A percentile compares a stretch with the other conserved stretches of the same genome.
Evolutionary conservation across 2,888 invertebrate species (phyloP).

Genomic region (Amiota minor): DNA sequence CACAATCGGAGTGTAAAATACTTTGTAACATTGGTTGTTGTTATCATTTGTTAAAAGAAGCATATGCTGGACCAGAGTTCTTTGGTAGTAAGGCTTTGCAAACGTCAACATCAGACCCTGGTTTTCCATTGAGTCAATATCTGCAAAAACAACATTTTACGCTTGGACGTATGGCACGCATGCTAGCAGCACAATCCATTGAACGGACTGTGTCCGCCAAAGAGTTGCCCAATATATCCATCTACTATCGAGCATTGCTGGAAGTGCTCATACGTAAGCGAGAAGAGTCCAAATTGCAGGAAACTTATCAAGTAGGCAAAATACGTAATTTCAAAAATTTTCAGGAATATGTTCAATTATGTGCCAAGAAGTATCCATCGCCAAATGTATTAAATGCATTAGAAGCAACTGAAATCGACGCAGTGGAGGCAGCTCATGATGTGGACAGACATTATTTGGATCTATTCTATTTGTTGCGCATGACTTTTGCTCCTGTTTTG

Average conservation of each 20-base stretch:
- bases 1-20: constrained; percentile 75
- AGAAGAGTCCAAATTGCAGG: constrained; percentile 68
- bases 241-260: constrained; percentile 85
- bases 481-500: constrained; percentile 84
- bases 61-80: constrained; percentile 70
- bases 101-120: constrained; percentile 67
- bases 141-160: constrained; percentile 75
- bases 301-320: constrained; percentile 77
- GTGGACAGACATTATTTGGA: constrained; percentile 77
- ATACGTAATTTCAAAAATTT: constrained; percentile 79
- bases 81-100: constrained; percentile 66
- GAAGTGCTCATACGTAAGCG: constrained; percentile 77
- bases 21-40: constrained; percentile 92
- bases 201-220: constrained; percentile 78
- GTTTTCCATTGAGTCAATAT: constrained; percentile 82
- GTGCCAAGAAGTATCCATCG: constrained; percentile 77
- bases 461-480: constrained; percentile 84
- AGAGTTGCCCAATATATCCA: constrained; percentile 77
- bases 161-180: constrained; percentile 85
- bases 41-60: constrained; percentile 85
- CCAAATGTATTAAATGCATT: constrained; percentile 62
- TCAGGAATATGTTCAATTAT: constrained; percentile 80
- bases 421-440: constrained; percentile 73
- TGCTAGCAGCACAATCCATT: constrained; percentile 89
- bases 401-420: constrained; percentile 73